Evolutionary conservation across 2,888 invertebrate genomes (phyloP).

Genomic region (Prosopocoilus inquinatus): DNA sequence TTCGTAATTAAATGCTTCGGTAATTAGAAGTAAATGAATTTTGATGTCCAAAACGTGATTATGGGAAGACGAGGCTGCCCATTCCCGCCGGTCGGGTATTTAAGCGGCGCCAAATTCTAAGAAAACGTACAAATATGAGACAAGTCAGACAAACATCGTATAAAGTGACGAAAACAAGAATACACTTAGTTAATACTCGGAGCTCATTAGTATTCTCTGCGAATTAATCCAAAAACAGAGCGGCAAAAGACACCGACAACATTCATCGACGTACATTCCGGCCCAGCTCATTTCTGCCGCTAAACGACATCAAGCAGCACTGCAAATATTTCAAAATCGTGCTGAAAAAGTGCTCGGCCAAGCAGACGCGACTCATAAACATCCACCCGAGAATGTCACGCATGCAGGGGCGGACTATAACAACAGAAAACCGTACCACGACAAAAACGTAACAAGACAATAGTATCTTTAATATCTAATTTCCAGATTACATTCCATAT

Average conservation of each 20-base stretch:
- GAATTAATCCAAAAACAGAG: slow-evolving; percentile 52
- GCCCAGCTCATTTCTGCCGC: slow-evolving; percentile 47
- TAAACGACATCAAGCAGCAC: slow-evolving; percentile 47
- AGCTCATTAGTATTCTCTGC: slow-evolving; percentile 50
- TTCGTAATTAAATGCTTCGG: slow-evolving; percentile 1
- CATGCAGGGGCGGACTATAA: slow-evolving; percentile 13
- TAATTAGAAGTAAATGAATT: slow-evolving; percentile 2
- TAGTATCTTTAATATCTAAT: not conserved
- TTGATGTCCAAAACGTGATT: slow-evolving; percentile 4
- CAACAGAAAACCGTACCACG: not conserved
- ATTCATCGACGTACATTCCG: slow-evolving; percentile 45
- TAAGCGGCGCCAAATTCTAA: slow-evolving; percentile 1
- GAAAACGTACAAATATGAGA: slow-evolving; percentile 4
- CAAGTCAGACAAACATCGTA: slow-evolving; percentile 4
- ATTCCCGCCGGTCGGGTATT: slow-evolving; percentile 1
- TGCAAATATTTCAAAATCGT: slow-evolving; percentile 51
- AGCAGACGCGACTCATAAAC: slow-evolving; percentile 47
- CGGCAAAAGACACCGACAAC: slow-evolving; percentile 47
- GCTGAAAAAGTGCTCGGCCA: slow-evolving; percentile 45
- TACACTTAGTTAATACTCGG: slow-evolving; percentile 48
- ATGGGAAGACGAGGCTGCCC: not conserved
- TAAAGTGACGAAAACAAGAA: slow-evolving; percentile 47
- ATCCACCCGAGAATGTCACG: slow-evolving; percentile 39
- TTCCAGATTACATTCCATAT: too few relatives aligned
- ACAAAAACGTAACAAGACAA: not conserved